Evolutionary conservation across 2,888 invertebrate genomes (phyloP), one percentile per base, ranked within the genome.

Genomic region (Ornithoptera priamus): DNA sequence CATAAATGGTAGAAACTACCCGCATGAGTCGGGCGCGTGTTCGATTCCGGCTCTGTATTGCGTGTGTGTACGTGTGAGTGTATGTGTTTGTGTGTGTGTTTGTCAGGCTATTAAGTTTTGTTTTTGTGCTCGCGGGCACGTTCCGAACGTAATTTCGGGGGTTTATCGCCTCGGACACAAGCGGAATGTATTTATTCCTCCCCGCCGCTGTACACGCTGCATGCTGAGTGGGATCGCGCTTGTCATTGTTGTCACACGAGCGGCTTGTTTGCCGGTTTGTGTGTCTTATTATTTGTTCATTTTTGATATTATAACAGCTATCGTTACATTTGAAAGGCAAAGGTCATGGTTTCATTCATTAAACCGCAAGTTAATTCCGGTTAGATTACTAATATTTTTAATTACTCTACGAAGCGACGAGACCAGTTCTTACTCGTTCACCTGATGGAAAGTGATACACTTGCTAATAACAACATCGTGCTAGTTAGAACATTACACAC

Each of bases 81-180:
- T 69, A 15, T 15, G 39, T 64, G 39, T 39, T 5, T 39, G 39
- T 39, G 7, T 39, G 39, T 39, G 39, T 39, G 30, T 71, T 72
- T 71, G 65, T 67, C 50, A 68, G 30, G 62, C 68, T 60, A 72
- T 71, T 72, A 73, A 62, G 67, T 72, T 72, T 71, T 71, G 61
- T 65, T 58, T 71, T 39, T 46, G 62, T 62, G 71, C 65, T 42
- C 62, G 62, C 63, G 67, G 62, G 65, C 67, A 69, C 36, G 68
- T 68, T 64, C 64, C 50, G 57, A 56, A 53, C 69, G 67, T 72
- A 72, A 71, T 67, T 65, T 72, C 46, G 59, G 60, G 71, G 65
- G 81, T 82, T 81, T 80, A 79, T 80, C 77, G 77, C 76, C 74
- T 82, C 80, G 75, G 75, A 76, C 80, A 78, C 82, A 80, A 78